phyloP scores from a whole-genome alignment of 2,113 vertebrate genomes.

The Myrmophylax atrothorax region DNA sequence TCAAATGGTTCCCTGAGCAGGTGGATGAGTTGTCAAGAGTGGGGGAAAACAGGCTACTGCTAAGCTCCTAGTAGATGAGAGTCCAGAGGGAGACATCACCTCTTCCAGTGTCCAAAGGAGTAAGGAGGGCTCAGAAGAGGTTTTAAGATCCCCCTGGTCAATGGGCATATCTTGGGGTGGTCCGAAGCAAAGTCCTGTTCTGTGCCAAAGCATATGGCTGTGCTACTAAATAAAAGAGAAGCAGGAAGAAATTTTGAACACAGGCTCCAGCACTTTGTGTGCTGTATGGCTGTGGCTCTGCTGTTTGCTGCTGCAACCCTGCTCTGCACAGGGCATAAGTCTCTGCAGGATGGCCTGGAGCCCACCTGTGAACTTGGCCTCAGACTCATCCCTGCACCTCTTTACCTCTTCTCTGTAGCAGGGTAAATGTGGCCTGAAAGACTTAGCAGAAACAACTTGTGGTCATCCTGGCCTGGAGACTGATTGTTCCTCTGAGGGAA shows the following conservation, averaged over 20 bases:
- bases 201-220: background rate
- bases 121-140: background rate
- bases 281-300: background rate
- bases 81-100: background rate
- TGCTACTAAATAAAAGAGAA: background rate
- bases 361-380: background rate
- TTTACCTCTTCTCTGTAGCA: background rate
- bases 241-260: background rate
- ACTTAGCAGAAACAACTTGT: background rate
- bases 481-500: background rate
- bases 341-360: background rate
- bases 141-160: background rate
- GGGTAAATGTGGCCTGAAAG: background rate
- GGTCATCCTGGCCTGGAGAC: background rate
- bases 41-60: background rate
- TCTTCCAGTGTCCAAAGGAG: background rate
- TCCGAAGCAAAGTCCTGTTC: background rate
- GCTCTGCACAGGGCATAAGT: background rate
- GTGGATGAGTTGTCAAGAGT: background rate
- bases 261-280: background rate
- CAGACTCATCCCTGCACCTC: background rate
- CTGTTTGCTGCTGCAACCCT: background rate
- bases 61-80: background rate
- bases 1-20: background rate
- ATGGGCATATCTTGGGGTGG: fast-evolving